Evolutionary conservation across 92 coral and sea anemone species (phyloP).

Genomic region (Epizoanthus rinbou): DNA sequence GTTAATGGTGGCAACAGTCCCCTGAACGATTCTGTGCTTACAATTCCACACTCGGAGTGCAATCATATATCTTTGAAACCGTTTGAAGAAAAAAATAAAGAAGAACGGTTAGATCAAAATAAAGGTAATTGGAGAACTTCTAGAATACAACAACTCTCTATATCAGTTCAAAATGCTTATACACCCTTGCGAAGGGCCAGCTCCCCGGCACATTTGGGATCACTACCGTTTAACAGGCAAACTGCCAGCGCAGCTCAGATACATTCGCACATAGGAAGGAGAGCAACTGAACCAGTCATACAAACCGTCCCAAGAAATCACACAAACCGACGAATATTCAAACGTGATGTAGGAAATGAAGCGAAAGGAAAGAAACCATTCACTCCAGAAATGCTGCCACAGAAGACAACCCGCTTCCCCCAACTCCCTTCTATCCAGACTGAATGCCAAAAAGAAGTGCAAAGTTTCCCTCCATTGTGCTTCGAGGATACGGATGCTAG

Average conservation of each 20-base stretch:
- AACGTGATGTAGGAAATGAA: neutral
- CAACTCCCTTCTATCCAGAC: slow-evolving; percentile 5
- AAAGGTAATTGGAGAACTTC: neutral
- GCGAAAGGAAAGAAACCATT: neutral
- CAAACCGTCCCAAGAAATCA: too few species aligned
- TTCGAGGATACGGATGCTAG: neutral
- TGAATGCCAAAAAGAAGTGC: too few species aligned
- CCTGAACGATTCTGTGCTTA: too few species aligned
- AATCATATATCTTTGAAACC: too few species aligned
- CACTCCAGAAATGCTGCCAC: neutral
- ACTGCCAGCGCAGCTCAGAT: too few species aligned
- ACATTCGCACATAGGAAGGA: neutral
- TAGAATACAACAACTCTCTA: neutral
- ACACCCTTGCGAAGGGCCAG: neutral
- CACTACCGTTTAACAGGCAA: neutral
- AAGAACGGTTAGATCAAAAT: neutral
- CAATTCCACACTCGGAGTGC: too few species aligned
- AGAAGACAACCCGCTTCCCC: neutral
- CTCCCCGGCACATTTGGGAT: neutral
- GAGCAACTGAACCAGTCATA: neutral
- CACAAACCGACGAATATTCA: too few species aligned
- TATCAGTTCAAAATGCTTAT: too few species aligned
- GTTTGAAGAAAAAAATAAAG: too few species aligned
- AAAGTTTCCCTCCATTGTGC: neutral
- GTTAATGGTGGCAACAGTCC: too few species aligned